A percentile compares a stretch with the other conserved stretches of the same genome.
These are phyloP conservation scores for Mizuhopecten yessoensis DNA, from an alignment of 1,140 invertebrate species.

Conservation along the genomic window DNA sequence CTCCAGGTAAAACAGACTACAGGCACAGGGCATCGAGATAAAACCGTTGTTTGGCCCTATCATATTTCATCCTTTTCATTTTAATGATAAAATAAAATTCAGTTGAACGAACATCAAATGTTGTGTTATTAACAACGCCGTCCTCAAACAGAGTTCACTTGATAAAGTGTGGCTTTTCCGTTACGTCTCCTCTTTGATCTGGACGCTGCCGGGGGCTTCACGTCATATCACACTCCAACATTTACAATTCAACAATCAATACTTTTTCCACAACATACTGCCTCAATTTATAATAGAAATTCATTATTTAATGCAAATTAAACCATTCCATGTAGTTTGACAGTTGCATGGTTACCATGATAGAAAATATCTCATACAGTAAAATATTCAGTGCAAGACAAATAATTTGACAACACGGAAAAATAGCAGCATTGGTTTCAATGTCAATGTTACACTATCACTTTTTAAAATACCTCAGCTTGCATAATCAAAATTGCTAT, in stretches of 20 bases:
- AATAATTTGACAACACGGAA: too few relatives aligned
- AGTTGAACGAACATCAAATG: background rate
- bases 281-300: background rate
- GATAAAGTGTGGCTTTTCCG: background rate
- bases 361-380: background rate
- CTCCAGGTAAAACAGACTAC: background rate
- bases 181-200: too few relatives aligned
- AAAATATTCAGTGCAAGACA: too few relatives aligned
- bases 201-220: background rate
- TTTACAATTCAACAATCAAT: background rate
- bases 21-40: background rate
- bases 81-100: conserved; percentile 7
- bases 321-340: background rate
- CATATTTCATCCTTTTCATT: conserved; percentile 25
- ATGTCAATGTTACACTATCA: too few relatives aligned
- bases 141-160: conserved; percentile 11
- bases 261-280: background rate
- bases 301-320: background rate
- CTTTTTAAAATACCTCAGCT: too few relatives aligned
- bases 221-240: background rate
- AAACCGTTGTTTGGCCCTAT: background rate
- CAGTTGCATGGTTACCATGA: background rate
- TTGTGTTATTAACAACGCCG: background rate
- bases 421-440: too few relatives aligned
- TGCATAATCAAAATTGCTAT: too few relatives aligned